Evolutionary conservation across 2,888 invertebrate genomes (phyloP).

Genomic region (Palloptera scutellata): DNA sequence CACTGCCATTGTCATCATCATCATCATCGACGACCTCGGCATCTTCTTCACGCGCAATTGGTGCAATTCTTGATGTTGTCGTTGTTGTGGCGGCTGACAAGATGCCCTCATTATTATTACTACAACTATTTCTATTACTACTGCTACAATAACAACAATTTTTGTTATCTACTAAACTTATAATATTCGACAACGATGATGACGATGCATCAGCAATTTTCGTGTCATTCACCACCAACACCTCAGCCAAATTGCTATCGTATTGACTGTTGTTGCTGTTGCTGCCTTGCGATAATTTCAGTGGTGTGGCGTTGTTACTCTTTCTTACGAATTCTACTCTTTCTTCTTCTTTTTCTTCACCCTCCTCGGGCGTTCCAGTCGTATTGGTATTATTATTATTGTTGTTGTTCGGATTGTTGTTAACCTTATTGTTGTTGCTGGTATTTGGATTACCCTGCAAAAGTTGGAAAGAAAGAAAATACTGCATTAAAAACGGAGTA

Average conservation of each 20-base stretch:
- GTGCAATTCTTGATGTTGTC: not conserved
- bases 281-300: not conserved
- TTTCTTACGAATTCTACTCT: not conserved
- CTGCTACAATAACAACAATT: conserved; percentile 28
- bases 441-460: conserved; percentile 23
- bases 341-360: conserved; percentile 17
- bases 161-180: conserved; percentile 38
- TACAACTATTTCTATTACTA: conserved; percentile 46
- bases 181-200: conserved; percentile 28
- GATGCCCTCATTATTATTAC: conserved; percentile 43
- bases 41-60: conserved; percentile 50
- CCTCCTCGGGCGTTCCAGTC: conserved; percentile 27
- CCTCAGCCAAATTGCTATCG: conserved; percentile 25
- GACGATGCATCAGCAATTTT: conserved; percentile 44
- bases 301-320: conserved; percentile 6
- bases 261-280: not conserved
- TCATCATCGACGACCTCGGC: conserved; percentile 41
- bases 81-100: conserved; percentile 19
- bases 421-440: conserved; percentile 14
- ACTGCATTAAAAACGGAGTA: not conserved
- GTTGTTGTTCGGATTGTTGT: conserved; percentile 17
- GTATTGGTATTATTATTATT: conserved; percentile 19
- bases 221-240: conserved; percentile 45
- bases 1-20: conserved; percentile 33
- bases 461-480: not conserved